Evolutionary conservation across 2,888 invertebrate genomes (phyloP).

Genomic region (Cynaeus angustus): DNA sequence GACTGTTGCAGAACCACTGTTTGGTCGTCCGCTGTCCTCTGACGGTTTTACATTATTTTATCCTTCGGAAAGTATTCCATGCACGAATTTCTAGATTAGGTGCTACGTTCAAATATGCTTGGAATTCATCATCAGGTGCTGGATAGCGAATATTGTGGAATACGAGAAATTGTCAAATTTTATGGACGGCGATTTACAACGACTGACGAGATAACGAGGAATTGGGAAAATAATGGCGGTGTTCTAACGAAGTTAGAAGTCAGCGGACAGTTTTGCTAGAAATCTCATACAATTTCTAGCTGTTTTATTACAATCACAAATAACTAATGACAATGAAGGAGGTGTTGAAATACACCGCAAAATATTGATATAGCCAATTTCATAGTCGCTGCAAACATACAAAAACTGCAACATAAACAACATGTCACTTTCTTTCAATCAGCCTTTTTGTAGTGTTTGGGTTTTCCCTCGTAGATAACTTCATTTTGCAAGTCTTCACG

Average conservation of each 20-base stretch:
- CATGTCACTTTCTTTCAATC: neutral
- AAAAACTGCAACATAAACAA: neutral
- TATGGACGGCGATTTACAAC: slow-evolving; percentile 35
- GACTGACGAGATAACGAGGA: slow-evolving; percentile 28
- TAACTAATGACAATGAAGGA: no score
- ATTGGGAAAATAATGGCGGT: slow-evolving; percentile 34
- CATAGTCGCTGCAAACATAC: no score
- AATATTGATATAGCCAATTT: no score
- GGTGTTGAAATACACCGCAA: no score
- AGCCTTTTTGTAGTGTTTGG: slow-evolving; percentile 16
- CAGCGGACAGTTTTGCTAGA: neutral
- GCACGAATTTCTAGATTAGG: slow-evolving; percentile 52
- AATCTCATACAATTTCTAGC: neutral
- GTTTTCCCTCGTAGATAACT: slow-evolving; percentile 8
- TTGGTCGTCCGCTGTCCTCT: slow-evolving; percentile 35
- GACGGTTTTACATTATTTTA: slow-evolving; percentile 27
- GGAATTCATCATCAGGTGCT: slow-evolving; percentile 57
- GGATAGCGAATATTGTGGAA: slow-evolving; percentile 54
- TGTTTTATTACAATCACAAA: no score
- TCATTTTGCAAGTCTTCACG: slow-evolving; percentile 10
- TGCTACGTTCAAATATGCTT: slow-evolving; percentile 55
- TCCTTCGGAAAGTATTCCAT: slow-evolving; percentile 44
- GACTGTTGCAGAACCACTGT: slow-evolving; percentile 37
- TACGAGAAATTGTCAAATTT: slow-evolving; percentile 34
- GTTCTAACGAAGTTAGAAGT: slow-evolving; percentile 1